Conservation (phyloP, 1,140 invertebrate species). For the Muscidifurax raptorellus region DNA sequence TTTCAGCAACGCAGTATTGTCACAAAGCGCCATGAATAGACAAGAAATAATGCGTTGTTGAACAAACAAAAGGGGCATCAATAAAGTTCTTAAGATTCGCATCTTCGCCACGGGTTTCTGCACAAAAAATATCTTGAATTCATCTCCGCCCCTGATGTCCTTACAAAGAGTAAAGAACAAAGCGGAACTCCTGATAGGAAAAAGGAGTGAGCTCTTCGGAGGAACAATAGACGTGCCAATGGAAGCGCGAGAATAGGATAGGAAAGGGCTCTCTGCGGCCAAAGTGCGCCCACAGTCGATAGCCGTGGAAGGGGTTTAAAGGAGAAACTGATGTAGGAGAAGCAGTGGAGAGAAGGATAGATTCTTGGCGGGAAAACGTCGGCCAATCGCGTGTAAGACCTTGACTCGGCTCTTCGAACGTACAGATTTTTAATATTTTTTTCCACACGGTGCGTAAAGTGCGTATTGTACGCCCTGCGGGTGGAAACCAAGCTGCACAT, state of each 20-base stretch:
- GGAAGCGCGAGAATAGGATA: conserved; percentile 29
- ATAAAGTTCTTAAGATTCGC: conserved; percentile 35
- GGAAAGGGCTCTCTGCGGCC: not conserved
- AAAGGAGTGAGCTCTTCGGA: conserved; percentile 19
- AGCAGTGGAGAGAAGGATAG: not conserved
- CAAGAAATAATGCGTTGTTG: not conserved
- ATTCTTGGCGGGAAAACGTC: conserved; percentile 20
- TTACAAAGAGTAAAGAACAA: conserved; percentile 33
- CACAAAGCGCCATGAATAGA: not conserved
- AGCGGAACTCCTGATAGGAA: conserved; percentile 16
- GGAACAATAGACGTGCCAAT: conserved; percentile 13
- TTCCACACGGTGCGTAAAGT: no score
- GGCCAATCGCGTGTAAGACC: not conserved
- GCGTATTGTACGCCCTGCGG: no score
- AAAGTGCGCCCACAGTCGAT: not conserved
- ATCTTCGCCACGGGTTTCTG: conserved; percentile 3
- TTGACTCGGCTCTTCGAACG: not conserved
- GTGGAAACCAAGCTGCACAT: no score
- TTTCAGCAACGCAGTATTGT: not conserved
- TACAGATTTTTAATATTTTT: not conserved
- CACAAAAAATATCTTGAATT: conserved; percentile 22
- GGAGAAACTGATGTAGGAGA: not conserved
- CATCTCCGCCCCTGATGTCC: not conserved
- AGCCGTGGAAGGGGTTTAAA: not conserved
- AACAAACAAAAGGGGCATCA: conserved; percentile 21